phyloP scores from a whole-genome alignment of 2,888 invertebrate species.

The Malthinus flaveolus region DNA sequence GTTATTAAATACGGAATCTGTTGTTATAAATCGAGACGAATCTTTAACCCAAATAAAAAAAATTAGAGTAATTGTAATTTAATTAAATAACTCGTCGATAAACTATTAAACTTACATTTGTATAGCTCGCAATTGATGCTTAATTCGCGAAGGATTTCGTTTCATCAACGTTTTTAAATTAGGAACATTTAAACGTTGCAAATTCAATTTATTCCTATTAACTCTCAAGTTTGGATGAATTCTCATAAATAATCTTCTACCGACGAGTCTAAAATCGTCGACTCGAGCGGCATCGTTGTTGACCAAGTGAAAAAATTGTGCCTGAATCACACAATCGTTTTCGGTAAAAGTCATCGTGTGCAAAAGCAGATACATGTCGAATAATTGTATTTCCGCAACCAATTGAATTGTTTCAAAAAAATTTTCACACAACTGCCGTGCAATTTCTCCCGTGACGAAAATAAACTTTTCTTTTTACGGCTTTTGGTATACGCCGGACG shows the following conservation, averaged over 20 bases:
- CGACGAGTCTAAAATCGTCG: slow-evolving; percentile 43
- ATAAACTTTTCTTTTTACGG: slow-evolving; percentile 49
- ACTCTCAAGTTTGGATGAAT: slow-evolving; percentile 41
- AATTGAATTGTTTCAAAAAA: background rate
- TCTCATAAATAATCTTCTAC: slow-evolving; percentile 43
- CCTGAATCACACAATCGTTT: slow-evolving; percentile 51
- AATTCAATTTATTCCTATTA: slow-evolving; percentile 40
- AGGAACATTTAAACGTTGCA: slow-evolving; percentile 41
- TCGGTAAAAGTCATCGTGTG: slow-evolving; percentile 56
- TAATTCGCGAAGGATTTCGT: slow-evolving; percentile 45
- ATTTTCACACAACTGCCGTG: slow-evolving; percentile 45
- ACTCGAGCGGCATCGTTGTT: slow-evolving; percentile 34
- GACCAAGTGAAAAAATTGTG: slow-evolving; percentile 54
- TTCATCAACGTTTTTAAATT: slow-evolving; percentile 47
- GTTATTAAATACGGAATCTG: too few relatives aligned
- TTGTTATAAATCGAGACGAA: too few relatives aligned
- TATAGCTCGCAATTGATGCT: slow-evolving; percentile 50
- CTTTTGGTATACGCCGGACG: slow-evolving; percentile 43
- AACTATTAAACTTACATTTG: slow-evolving; percentile 49
- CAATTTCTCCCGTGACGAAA: slow-evolving; percentile 51
- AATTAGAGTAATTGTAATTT: too few relatives aligned
- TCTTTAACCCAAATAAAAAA: too few relatives aligned
- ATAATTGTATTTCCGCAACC: slow-evolving; percentile 1
- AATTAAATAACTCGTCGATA: too few relatives aligned
- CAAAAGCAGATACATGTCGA: slow-evolving; percentile 49